Base-by-base conservation (phyloP, 2,113 vertebrate genomes). In the Eleginops maclovinus region DNA sequence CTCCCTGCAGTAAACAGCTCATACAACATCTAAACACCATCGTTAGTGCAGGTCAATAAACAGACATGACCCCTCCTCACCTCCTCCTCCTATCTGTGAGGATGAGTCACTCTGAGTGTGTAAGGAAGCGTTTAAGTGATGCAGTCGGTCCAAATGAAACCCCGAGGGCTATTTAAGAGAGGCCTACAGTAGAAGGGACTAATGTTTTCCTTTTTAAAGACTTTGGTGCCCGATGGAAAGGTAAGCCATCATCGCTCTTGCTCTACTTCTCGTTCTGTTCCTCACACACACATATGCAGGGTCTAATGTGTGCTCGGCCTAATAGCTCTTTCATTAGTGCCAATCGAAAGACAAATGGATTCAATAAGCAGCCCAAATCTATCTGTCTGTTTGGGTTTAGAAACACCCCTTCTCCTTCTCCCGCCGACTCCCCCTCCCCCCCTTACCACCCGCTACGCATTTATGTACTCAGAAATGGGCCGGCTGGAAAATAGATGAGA, bases 251-350 rank as follows among this genome's bases (percentile, higher is more conserved):
- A 73, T 60, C 50, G 28, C 46, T 56, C 60, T 21, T n/a, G 19
- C 46, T 60, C 44, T 14, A 9, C 58, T 51, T 72, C 54, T 66
- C 44, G 41, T 36, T 62, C 12, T 8, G 31, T 36, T 8, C 8
- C 31, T 36, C 71, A 71, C 31, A 67, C 44, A 66, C 58, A 46
- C 22, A 65, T 12, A 74, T 60, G 67, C 67, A 36, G 53, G 59
- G 68, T 31, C 76, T 85, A 87, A 89, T 91, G 84, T 71, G 75
- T 91, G 84, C 73, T 56, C 53, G 15, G 40, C 70, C 86, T 92
- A 89, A 92, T 84, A 85, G 86, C 80, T 89, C 86, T 91, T 93
- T 90, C 85, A 93, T 91, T 91, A 91, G 83, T 81, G 82, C 81
- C 89, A 90, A 88, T 91, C 85, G 61, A 73, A 66, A 89, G 87